Percentiles rank a stretch among this genome's conserved stretches.
Evolutionary conservation across 2,888 invertebrate species (phyloP).

Genomic region (Athripsodes cinereus): DNA sequence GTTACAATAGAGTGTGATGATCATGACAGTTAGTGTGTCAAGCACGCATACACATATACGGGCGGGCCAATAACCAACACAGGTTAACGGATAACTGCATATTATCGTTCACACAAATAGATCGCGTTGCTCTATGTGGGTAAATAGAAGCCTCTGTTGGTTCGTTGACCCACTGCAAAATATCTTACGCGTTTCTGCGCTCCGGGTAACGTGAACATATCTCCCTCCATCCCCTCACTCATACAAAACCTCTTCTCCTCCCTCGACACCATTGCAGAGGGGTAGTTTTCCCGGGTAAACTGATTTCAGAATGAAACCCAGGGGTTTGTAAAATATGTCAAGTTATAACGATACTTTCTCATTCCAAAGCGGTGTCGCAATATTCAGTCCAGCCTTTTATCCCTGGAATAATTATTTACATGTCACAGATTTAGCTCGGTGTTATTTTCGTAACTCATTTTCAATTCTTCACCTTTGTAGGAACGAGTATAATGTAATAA

Average conservation of each 20-base stretch:
- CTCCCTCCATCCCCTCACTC: constrained; percentile 1
- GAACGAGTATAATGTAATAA: too few species aligned
- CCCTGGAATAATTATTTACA: too few species aligned
- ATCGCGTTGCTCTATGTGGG: constrained; percentile 21
- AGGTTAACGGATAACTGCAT: constrained; percentile 21
- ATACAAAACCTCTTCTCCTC: not conserved
- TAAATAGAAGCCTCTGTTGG: constrained; percentile 22
- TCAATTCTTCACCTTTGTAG: too few species aligned
- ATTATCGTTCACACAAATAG: constrained; percentile 19
- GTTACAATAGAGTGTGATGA: constrained; percentile 6
- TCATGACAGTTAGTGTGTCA: constrained; percentile 20
- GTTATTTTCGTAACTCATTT: too few species aligned
- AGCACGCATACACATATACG: constrained; percentile 7
- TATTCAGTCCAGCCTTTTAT: too few species aligned
- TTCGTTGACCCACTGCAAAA: constrained; percentile 23
- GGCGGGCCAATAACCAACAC: constrained; percentile 11
- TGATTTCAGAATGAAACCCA: not conserved
- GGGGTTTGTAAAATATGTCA: constrained; percentile 1
- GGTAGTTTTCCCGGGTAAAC: constrained; percentile 6
- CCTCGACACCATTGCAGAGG: not conserved
- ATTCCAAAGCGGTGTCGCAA: too few species aligned
- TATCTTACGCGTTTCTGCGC: constrained; percentile 16
- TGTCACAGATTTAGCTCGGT: too few species aligned
- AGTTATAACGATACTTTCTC: too few species aligned
- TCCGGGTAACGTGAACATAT: not conserved